Percentiles rank a stretch among this genome's conserved stretches.
These are phyloP conservation scores for Epinephelus awoara DNA, from an alignment of 2,797 vertebrate genomes.

Conservation along the genomic window DNA sequence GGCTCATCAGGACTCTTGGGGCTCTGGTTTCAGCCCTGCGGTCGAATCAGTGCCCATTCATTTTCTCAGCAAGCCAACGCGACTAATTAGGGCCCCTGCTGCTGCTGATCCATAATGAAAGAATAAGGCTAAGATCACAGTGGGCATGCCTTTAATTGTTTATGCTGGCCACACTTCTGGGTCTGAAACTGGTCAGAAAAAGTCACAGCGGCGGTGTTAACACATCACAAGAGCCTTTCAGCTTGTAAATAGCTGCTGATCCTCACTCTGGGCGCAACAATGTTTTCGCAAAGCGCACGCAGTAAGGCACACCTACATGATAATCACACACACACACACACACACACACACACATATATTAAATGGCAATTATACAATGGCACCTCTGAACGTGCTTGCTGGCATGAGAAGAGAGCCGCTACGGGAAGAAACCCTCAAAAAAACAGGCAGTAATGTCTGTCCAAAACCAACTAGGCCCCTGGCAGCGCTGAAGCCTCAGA, in stretches of 20 bases:
- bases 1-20: conserved; percentile 60
- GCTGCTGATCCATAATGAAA: conserved; percentile 77
- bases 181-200: conserved; percentile 55
- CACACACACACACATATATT: conserved; percentile 32
- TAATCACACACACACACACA: conserved; percentile 43
- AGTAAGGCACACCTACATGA: conserved; percentile 21
- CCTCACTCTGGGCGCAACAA: conserved; percentile 31
- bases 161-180: conserved; percentile 69
- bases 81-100: conserved; percentile 79
- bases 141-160: conserved; percentile 79
- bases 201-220: conserved; percentile 18
- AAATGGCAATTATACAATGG: conserved; percentile 33
- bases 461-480: conserved; percentile 64
- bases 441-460: conserved; percentile 50
- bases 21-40: conserved; percentile 51
- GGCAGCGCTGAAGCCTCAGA: conserved; percentile 59
- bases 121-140: conserved; percentile 75
- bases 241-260: conserved; percentile 62
- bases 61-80: conserved; percentile 70
- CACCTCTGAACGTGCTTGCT: conserved; percentile 58
- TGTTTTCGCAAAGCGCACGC: conserved; percentile 28
- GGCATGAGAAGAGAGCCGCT: conserved; percentile 58
- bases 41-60: conserved; percentile 69
- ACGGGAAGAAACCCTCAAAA: conserved; percentile 36
- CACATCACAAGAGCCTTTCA: conserved; percentile 58